Evolutionary conservation across 2,888 invertebrate genomes (phyloP).

Genomic region (Stomorhina lunata): DNA sequence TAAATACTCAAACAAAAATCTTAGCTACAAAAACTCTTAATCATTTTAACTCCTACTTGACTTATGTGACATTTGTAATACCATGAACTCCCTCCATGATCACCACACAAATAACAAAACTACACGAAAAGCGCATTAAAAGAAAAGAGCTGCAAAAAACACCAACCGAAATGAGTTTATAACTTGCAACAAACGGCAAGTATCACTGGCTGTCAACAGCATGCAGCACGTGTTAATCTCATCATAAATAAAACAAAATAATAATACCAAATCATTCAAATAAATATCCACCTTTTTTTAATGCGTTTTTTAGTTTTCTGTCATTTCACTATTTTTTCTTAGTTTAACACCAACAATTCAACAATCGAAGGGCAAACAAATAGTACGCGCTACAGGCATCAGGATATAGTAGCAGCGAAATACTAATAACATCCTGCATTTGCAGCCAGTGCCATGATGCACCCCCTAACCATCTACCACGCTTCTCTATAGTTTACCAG

Average conservation of each 20-base stretch:
- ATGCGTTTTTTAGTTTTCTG: neutral
- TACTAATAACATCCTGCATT: neutral
- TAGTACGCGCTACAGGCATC: neutral
- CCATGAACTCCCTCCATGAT: neutral
- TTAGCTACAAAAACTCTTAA: neutral
- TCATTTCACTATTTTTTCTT: neutral
- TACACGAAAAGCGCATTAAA: conserved; percentile 15
- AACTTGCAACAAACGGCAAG: neutral
- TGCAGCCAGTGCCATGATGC: neutral
- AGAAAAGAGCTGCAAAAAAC: neutral
- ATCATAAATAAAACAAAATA: conserved; percentile 49
- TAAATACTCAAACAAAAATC: too few species aligned
- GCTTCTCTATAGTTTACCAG: neutral
- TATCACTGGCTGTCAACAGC: conserved; percentile 37
- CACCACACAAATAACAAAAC: neutral
- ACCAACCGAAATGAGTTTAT: neutral
- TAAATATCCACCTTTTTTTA: conserved; percentile 33
- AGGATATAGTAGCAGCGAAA: neutral
- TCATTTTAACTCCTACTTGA: conserved; percentile 35
- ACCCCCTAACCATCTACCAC: conserved; percentile 10
- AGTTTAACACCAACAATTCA: neutral
- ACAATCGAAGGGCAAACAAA: neutral
- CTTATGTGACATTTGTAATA: conserved; percentile 30
- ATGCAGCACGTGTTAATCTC: conserved; percentile 43
- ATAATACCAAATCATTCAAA: conserved; percentile 46